phyloP scores from a whole-genome alignment of 2,888 invertebrate genomes.

The Hypomecis atomaria region DNA sequence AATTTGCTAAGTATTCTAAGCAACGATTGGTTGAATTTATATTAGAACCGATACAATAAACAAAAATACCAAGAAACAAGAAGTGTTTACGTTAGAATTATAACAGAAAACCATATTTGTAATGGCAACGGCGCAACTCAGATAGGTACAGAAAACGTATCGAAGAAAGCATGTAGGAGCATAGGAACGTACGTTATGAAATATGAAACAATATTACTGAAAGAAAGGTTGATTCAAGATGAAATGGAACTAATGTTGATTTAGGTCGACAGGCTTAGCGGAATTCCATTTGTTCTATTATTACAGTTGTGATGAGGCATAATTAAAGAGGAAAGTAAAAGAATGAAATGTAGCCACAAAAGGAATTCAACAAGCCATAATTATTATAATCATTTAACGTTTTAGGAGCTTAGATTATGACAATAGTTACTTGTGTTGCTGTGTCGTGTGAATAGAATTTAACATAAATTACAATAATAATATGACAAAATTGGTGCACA shows the following conservation, averaged over 20 bases:
- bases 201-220: slow-evolving; percentile 17
- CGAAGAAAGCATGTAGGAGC: background rate
- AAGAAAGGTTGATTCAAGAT: slow-evolving; percentile 16
- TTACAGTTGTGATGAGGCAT: background rate
- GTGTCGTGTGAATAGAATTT: too few species aligned
- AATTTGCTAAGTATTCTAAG: background rate
- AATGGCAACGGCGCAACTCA: background rate
- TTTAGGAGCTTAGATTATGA: too few species aligned
- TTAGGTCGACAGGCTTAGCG: background rate
- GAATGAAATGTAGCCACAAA: too few species aligned
- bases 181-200: slow-evolving; percentile 5
- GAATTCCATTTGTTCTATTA: background rate
- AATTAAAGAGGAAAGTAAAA: too few species aligned
- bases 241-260: slow-evolving; percentile 14
- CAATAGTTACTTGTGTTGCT: too few species aligned
- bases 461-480: too few species aligned
- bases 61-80: slow-evolving; percentile 4
- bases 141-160: slow-evolving; percentile 1
- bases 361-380: too few species aligned
- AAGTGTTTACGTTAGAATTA: slow-evolving; percentile 1
- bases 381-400: too few species aligned
- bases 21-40: slow-evolving; percentile 10
- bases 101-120: slow-evolving; percentile 4
- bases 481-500: too few species aligned
- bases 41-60: slow-evolving; percentile 8